phyloP scores from a whole-genome alignment of 2,113 vertebrate species.

The Triplophysa dalaica region DNA sequence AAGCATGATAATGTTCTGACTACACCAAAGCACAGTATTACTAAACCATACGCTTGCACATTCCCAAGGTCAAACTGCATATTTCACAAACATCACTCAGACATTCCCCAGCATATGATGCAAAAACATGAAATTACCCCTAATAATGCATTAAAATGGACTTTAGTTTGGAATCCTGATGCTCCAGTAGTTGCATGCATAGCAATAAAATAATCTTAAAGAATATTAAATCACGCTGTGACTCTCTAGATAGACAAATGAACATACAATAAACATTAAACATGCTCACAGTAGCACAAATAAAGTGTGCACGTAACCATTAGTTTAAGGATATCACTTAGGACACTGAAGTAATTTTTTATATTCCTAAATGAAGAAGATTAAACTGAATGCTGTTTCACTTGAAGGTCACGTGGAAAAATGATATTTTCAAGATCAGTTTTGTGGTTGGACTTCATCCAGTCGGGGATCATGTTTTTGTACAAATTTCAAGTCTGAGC shows the following conservation, averaged over 20 bases:
- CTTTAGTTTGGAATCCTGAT: background rate
- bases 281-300: slow-evolving; percentile 8
- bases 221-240: background rate
- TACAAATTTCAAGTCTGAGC: background rate
- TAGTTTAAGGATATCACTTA: slow-evolving; percentile 14
- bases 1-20: background rate
- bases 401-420: slow-evolving; percentile 23
- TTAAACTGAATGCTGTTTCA: slow-evolving; percentile 21
- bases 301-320: slow-evolving; percentile 1
- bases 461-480: background rate
- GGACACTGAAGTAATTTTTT: slow-evolving; percentile 8
- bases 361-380: slow-evolving; percentile 34
- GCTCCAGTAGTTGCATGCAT: background rate
- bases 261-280: slow-evolving; percentile 20
- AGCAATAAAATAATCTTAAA: background rate
- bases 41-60: background rate
- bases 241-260: slow-evolving; percentile 9
- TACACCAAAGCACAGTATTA: background rate
- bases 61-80: background rate
- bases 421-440: background rate
- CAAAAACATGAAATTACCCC: background rate
- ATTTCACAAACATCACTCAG: background rate
- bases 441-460: slow-evolving; percentile 3
- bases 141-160: background rate
- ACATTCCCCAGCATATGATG: background rate